These are phyloP conservation scores for Poeciliopsis infans DNA, from an alignment of 2,797 vertebrate genomes.

Conservation along the genomic window DNA sequence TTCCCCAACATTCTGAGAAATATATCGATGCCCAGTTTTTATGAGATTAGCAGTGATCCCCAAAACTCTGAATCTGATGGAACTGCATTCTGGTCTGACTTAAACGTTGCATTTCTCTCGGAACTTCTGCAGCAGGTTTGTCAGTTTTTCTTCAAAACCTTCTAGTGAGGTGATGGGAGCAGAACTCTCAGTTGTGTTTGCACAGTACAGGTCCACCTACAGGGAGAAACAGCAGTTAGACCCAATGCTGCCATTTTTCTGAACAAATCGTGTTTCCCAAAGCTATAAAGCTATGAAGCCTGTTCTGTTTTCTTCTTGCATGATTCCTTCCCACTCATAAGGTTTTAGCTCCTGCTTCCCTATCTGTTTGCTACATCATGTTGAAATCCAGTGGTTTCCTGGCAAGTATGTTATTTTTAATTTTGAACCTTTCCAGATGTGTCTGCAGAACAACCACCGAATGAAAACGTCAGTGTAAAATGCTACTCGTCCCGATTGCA, in stretches of 20 bases:
- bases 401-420: background rate
- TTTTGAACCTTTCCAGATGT: background rate
- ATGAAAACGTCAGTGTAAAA: background rate
- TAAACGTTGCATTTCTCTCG: no score
- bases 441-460: background rate
- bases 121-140: rapidly evolving
- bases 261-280: background rate
- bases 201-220: background rate
- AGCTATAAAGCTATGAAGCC: background rate
- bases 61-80: background rate
- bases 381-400: background rate
- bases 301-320: background rate
- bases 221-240: slow-evolving; percentile 12
- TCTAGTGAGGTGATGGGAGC: background rate
- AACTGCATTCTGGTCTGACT: background rate
- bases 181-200: rapidly evolving
- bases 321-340: background rate
- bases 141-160: rapidly evolving
- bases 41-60: background rate
- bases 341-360: background rate
- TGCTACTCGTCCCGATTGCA: background rate
- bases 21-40: no score
- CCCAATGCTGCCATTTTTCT: background rate
- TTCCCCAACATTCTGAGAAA: background rate
- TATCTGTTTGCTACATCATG: background rate